These are phyloP conservation scores for Suncus etruscus DNA, from an alignment of 2,113 vertebrate species.

Conservation along the genomic window DNA sequence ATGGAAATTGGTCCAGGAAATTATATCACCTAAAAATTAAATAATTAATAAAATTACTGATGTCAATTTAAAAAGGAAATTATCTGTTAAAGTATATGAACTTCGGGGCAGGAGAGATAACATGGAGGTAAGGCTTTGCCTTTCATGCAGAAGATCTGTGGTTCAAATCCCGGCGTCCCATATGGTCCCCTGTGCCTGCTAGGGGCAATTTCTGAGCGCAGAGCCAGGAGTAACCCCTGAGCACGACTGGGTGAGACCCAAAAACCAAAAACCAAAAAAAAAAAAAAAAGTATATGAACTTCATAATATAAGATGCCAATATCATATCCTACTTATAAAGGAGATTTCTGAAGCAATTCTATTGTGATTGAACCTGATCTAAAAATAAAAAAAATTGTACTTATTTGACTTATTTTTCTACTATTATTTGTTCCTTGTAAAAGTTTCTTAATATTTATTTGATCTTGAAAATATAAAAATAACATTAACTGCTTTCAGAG, in stretches of 20 bases:
- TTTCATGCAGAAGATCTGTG: no score
- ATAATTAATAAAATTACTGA: background rate
- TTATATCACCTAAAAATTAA: background rate
- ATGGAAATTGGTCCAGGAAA: background rate
- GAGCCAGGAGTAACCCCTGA: no score
- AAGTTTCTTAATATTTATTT: background rate
- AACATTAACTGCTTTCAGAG: background rate
- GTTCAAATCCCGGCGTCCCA: no score
- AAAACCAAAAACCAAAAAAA: no score
- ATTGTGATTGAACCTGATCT: background rate
- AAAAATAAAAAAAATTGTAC: background rate
- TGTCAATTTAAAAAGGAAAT: no score
- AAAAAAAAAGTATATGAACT: background rate
- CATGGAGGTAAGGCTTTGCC: no score
- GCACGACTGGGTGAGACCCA: no score
- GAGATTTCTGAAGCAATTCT: background rate
- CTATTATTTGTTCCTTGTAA: background rate
- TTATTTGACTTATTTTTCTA: no score
- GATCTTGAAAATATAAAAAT: background rate
- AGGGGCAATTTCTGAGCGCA: no score
- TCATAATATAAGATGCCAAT: background rate
- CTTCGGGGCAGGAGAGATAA: no score
- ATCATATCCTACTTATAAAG: background rate
- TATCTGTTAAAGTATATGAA: no score
- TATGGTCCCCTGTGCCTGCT: no score